These are phyloP conservation scores for Vidua macroura DNA, from an alignment of 2,113 vertebrate genomes.

Conservation along the genomic window DNA sequence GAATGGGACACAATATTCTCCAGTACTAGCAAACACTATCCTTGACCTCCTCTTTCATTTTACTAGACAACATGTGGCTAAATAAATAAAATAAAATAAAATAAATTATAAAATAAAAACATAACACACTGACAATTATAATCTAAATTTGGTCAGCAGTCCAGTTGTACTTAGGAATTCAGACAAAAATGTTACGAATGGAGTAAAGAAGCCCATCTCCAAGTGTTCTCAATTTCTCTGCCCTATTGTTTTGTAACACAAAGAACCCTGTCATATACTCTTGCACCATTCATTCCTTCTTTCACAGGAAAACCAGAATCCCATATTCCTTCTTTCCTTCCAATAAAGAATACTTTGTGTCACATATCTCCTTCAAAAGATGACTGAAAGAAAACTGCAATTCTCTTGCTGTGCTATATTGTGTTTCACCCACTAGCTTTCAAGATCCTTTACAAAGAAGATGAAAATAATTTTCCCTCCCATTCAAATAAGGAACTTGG, in stretches of 20 bases:
- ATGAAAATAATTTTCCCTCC: not conserved
- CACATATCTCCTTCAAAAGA: slow-evolving; percentile 31
- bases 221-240: slow-evolving; percentile 7
- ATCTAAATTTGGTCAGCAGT: not conserved
- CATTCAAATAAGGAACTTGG: not conserved
- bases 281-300: slow-evolving; percentile 3
- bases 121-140: not conserved
- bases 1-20: not conserved
- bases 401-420: not conserved
- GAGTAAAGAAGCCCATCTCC: not conserved
- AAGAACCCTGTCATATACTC: not conserved
- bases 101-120: not conserved
- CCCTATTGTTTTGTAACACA: slow-evolving; percentile 15
- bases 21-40: not conserved
- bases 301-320: slow-evolving; percentile 8
- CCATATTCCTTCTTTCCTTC: slow-evolving; percentile 19
- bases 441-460: slow-evolving; percentile 2
- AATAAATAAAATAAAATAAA: not conserved
- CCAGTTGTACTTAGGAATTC: not conserved
- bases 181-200: not conserved
- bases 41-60: not conserved
- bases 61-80: not conserved
- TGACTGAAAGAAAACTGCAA: slow-evolving; percentile 11
- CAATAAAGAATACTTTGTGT: slow-evolving; percentile 39
- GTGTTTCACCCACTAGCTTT: slow-evolving; percentile 28